A percentile compares a stretch with the other conserved stretches of the same genome.
phyloP scores from a whole-genome alignment of 1,140 invertebrate species.

The Zaprionus nigranus region DNA sequence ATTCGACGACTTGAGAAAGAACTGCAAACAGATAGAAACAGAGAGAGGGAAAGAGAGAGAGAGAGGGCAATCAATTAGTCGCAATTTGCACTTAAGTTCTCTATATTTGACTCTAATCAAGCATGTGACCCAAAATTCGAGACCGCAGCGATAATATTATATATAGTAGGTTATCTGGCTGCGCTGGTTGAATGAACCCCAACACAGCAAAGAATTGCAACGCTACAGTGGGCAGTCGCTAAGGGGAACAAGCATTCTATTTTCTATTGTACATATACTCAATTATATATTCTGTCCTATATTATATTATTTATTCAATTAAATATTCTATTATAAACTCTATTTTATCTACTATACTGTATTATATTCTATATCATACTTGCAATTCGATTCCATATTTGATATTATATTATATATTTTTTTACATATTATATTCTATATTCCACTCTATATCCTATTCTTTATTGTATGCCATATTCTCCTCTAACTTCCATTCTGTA shows the following conservation, averaged over 20 bases:
- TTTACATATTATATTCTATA: too few relatives aligned
- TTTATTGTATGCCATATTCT: too few relatives aligned
- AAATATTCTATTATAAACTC: too few relatives aligned
- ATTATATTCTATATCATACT: too few relatives aligned
- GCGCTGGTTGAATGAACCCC: not conserved
- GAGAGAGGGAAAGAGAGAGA: not conserved
- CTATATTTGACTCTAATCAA: not conserved
- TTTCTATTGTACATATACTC: too few relatives aligned
- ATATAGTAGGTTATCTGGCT: not conserved
- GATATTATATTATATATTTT: too few relatives aligned
- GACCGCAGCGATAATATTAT: not conserved
- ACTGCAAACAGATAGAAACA: slow-evolving; percentile 42
- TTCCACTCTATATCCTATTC: too few relatives aligned
- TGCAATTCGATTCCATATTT: too few relatives aligned
- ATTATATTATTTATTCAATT: too few relatives aligned
- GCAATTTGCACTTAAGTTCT: not conserved
- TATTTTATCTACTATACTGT: too few relatives aligned
- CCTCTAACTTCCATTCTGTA: too few relatives aligned
- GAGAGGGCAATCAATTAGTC: slow-evolving; percentile 30
- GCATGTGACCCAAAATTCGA: not conserved
- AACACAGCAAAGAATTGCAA: not conserved
- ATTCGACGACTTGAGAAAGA: slow-evolving; percentile 77
- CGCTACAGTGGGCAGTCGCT: not conserved
- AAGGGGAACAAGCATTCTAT: not conserved
- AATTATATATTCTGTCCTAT: too few relatives aligned